Evolutionary conservation across 2,797 vertebrate species (phyloP), one percentile per base, ranked within the genome.

Genomic region (Lycodopsis pacificus): DNA sequence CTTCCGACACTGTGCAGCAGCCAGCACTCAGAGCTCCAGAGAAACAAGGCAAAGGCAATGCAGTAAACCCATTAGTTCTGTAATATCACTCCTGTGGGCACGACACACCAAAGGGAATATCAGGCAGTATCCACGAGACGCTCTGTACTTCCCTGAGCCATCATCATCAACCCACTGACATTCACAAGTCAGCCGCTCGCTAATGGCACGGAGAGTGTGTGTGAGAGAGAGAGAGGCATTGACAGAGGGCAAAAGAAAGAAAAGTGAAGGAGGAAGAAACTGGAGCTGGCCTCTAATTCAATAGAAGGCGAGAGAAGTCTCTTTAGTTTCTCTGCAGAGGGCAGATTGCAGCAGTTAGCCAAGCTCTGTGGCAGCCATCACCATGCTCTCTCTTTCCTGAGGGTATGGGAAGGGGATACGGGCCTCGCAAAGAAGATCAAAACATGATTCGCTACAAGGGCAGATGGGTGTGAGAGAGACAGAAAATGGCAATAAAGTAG

Each of bases 311-410:
- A 93, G 89, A 92, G 77, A 87, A 93, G 93, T 93, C 90, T 91
- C 92, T 95, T 94, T 91, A 80, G 90, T 84, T 83, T 85, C 84
- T 87, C 74, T 91, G 92, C 91, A 93, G 92, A 94, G 88, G 88
- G 89, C 88, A 92, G 88, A 87, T 90, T 86, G 88, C 87, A 88
- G 88, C 85, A 89, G 88, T 92, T 89, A 85, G 84, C 72, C 71
- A 40, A 77, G 53, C 70, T 76, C 61, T 67, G 73, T 82, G 87
- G 81, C 85, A 70, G 86, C 74, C 11, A 73, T 89, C 85, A 83
- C 77, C 86, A 85, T 86, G 81, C 80, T 89, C 75, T 66, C 80
- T 69, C 69, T 79, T 76, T 85, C 81, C 88, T 78, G 54, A 61
- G 73, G 80, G 67, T 54, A 76, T 44, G 61, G 82, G 80, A 85